Evolutionary conservation across 2,888 invertebrate genomes (phyloP), one percentile per base, ranked within the genome.

Genomic region (Allophyes oxyacanthae): DNA sequence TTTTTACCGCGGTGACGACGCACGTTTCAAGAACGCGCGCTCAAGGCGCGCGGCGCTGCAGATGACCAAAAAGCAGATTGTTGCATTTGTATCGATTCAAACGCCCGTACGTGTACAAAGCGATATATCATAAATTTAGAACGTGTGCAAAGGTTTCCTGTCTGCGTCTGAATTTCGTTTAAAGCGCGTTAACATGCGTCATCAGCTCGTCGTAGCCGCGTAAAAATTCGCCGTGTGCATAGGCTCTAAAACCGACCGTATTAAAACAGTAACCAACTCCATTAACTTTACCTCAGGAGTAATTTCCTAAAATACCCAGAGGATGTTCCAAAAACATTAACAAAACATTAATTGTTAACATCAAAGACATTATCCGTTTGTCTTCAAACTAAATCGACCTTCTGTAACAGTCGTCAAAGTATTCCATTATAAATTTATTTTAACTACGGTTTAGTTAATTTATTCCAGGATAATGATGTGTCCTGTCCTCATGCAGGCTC

Each of bases 341-440:
- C n/a, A n/a, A 58, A 61, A 63, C 60, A 58, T 63, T 66, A 61
- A 66, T 63, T 61, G 34, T 37, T 28, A 45, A 60, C 55, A 64
- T 67, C 61, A 70, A 73, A 70, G 57, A 42, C 44, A 43, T 58
- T 43, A 26, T 43, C 9, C n/a, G 37, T 11, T 26, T 42, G 28
- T 15, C 41, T 41, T 55, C 34, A 13, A 56, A 58, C 20, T 40
- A 13, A 59, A 64, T 64, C 43, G 44, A 59, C 55, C 41, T 75
- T 64, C 75, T 60, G 64, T 67, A 49, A 53, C 58, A 55, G 60
- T 57, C 61, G 54, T 64, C 46, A 59, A 67, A 75, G 75, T 49
- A 70, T 40, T 50, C 60, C 49, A 63, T 72, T 67, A 56, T 10
- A 48, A 55, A 64, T 67, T 64, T 59, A 70, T 75, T 75, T 75